Conservation (phyloP, 2,797 vertebrate species). For the Jordanella pulchra region DNA sequence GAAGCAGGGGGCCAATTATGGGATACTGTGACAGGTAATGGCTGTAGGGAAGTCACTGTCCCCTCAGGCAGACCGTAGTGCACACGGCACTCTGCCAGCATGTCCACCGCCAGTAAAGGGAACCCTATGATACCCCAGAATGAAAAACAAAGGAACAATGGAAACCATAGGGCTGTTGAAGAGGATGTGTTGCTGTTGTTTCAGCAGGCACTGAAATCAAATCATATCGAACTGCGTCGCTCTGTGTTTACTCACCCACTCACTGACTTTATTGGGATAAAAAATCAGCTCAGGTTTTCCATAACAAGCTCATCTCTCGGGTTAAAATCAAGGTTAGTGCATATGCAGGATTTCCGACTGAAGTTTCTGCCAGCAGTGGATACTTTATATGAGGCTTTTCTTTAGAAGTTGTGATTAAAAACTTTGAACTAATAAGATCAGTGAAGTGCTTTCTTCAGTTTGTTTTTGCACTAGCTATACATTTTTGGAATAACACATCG, state of each 20-base stretch:
- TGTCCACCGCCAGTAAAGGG: constrained; percentile 53
- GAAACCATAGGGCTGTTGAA: constrained; percentile 53
- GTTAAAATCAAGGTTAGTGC: constrained; percentile 14
- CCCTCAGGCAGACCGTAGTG: constrained; percentile 58
- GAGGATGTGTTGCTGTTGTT: constrained; percentile 39
- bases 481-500: neutral
- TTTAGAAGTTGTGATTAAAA: no score
- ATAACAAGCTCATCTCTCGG: constrained; percentile 22
- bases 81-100: constrained; percentile 43
- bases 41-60: constrained; percentile 63
- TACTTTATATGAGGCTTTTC: neutral
- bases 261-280: constrained; percentile 48
- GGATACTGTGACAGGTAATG: constrained; percentile 66
- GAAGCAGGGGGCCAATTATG: constrained; percentile 75
- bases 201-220: constrained; percentile 51
- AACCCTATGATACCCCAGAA: constrained; percentile 45
- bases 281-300: constrained; percentile 44
- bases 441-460: neutral
- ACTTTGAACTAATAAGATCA: no score
- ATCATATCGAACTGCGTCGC: constrained; percentile 54
- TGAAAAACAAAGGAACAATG: constrained; percentile 45
- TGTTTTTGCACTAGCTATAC: neutral
- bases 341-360: neutral
- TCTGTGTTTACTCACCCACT: constrained; percentile 56
- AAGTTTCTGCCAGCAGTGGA: neutral